Conservation (phyloP, 92 coral and sea anemone genomes). For the Blastomussa wellsi region DNA sequence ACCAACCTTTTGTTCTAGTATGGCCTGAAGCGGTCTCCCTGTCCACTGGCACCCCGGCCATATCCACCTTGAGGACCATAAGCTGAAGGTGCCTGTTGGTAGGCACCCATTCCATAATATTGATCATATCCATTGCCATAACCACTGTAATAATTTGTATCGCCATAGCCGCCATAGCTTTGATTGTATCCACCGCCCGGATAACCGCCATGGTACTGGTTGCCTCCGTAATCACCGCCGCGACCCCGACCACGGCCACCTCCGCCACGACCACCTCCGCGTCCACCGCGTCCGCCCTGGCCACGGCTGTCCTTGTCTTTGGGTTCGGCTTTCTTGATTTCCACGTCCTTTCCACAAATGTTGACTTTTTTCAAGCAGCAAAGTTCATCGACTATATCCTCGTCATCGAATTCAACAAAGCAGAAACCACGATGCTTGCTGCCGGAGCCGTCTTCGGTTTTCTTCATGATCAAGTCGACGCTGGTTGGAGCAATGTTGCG, state of each 20-base stretch:
- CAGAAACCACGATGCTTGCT: slow-evolving; percentile 69
- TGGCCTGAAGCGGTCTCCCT: slow-evolving; percentile 41
- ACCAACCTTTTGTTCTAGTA: slow-evolving; percentile 25
- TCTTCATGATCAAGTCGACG: slow-evolving; percentile 68
- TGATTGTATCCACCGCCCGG: neutral
- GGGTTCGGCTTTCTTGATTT: slow-evolving; percentile 80
- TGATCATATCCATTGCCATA: neutral
- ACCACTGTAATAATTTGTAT: neutral
- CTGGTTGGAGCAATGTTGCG: slow-evolving; percentile 37
- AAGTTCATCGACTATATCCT: slow-evolving; percentile 74
- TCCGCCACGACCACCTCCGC: slow-evolving; percentile 56
- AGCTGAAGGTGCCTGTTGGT: slow-evolving; percentile 54
- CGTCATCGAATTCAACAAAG: slow-evolving; percentile 74
- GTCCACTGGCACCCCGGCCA: slow-evolving; percentile 36
- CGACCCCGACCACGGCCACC: slow-evolving; percentile 36
- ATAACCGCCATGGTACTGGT: slow-evolving; percentile 42
- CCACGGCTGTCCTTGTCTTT: slow-evolving; percentile 47
- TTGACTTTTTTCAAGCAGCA: slow-evolving; percentile 74
- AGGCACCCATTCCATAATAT: slow-evolving; percentile 46
- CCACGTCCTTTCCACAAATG: slow-evolving; percentile 76
- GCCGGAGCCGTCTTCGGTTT: slow-evolving; percentile 40
- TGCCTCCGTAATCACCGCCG: slow-evolving; percentile 45
- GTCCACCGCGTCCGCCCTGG: slow-evolving; percentile 26
- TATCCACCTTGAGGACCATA: slow-evolving; percentile 51
- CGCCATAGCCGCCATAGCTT: neutral